These are phyloP conservation scores for Microhierax caerulescens DNA, from an alignment of 2,797 vertebrate genomes.

Conservation along the genomic window DNA sequence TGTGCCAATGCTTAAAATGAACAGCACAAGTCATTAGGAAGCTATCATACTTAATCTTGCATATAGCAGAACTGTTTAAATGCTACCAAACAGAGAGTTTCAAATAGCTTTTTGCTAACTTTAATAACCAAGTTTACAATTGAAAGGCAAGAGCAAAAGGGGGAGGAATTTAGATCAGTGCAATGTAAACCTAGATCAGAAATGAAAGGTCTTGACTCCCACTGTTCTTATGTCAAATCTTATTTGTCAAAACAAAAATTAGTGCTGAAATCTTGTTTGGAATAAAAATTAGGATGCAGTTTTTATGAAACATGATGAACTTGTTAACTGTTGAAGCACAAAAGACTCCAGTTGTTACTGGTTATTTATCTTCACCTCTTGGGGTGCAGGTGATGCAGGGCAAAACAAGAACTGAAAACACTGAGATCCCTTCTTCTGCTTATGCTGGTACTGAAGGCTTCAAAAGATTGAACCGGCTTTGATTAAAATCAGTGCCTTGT, in stretches of 20 bases:
- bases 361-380: not conserved
- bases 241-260: slow-evolving; percentile 66
- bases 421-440: not conserved
- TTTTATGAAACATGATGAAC: not conserved
- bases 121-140: slow-evolving; percentile 49
- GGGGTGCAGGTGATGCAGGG: not conserved
- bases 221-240: slow-evolving; percentile 48
- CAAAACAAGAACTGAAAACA: not conserved
- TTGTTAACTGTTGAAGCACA: not conserved
- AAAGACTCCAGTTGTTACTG: not conserved
- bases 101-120: slow-evolving; percentile 64
- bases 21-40: slow-evolving; percentile 62
- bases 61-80: slow-evolving; percentile 10
- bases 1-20: slow-evolving; percentile 14
- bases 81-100: slow-evolving; percentile 38
- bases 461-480: not conserved
- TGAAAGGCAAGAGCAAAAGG: slow-evolving; percentile 43
- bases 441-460: not conserved
- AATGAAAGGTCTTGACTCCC: slow-evolving; percentile 62
- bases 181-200: slow-evolving; percentile 53
- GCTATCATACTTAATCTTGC: slow-evolving; percentile 53
- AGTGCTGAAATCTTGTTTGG: slow-evolving; percentile 44
- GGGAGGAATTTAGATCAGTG: slow-evolving; percentile 48
- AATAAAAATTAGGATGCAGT: slow-evolving; percentile 45
- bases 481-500: not conserved